Base-by-base conservation (phyloP, 2,113 vertebrate genomes). In the Corvus hawaiiensis region DNA sequence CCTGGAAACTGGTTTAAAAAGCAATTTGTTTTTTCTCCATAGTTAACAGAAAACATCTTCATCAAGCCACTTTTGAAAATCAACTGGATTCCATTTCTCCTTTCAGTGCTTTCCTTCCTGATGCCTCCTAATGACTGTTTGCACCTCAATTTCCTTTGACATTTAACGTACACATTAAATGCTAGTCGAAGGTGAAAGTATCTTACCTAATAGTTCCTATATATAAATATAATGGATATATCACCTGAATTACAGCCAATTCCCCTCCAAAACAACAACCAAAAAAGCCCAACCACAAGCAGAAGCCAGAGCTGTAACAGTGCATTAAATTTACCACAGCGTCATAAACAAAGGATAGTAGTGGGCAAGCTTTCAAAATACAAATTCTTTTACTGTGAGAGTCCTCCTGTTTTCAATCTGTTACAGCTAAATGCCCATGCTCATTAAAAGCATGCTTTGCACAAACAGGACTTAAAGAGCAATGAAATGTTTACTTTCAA, bases 361-460 rank as follows among this genome's bases (percentile, higher is more conserved):
- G 85, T 28, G 78, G 92, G 92, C 88, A 95, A 92, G 72, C 52
- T 89, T 97, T 93, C 92, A 96, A 93, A 93, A 84, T 54, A 89
- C 44, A 44, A 49, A 6, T 80, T 89, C 30, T 94, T 95, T 75
- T 76, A 46, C 68, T 89, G 39, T 44, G 66, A 88, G 68, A 95
- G 61, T 35, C 76, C 68, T 93, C 73, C 94, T 93, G 90, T 86
- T 91, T 97, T 94, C 94, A 93, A 69, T 95, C 84, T 86, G 81
- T 87, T 82, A 69, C 82, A 95, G 89, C 71, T 46, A 95, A 80
- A 89, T 24, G 30, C 4, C 2, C 1, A 3, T 46, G 67, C 79
- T 93, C 88, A 71, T 92, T 94, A 94, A 63, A 93, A 87, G 43
- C 63, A 54, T 44, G 62, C 30, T 89, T 94, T 69, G 61, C 64